Percentiles rank a stretch among this genome's conserved stretches.
Conservation (phyloP, 2,797 vertebrate genomes). For the Champsocephalus gunnari region DNA sequence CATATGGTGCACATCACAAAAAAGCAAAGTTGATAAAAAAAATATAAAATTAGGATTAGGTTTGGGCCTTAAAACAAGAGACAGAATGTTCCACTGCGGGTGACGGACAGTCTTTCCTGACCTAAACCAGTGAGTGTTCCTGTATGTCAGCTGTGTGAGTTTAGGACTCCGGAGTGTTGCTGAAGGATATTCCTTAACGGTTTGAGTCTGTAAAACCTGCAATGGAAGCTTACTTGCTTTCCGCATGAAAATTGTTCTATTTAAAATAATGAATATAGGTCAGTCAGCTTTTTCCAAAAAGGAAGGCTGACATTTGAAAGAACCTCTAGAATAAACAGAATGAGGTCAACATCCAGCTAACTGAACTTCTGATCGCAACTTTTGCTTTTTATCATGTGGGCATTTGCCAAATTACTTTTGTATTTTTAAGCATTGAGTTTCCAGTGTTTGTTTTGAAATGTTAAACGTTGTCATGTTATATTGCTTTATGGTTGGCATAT, state of each 20-base stretch:
- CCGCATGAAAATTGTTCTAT: background rate
- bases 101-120: background rate
- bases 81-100: background rate
- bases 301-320: background rate
- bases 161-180: conserved; percentile 5
- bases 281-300: conserved; percentile 1
- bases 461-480: conserved; percentile 2
- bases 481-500: background rate
- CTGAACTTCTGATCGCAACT: background rate
- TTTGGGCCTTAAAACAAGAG: background rate
- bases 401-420: background rate
- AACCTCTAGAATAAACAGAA: background rate
- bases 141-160: conserved; percentile 3
- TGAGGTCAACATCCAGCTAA: background rate
- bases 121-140: background rate
- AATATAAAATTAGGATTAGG: background rate
- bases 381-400: background rate
- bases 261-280: background rate
- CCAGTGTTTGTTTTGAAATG: background rate
- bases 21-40: conserved; percentile 10
- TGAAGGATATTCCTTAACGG: background rate
- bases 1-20: background rate
- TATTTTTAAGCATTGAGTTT: background rate
- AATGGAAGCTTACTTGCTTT: background rate
- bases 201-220: background rate